Percentiles rank a stretch among this genome's conserved stretches.
Evolutionary conservation across 1,140 invertebrate species (phyloP).

Genomic region (Catajapyx aquilonaris): DNA sequence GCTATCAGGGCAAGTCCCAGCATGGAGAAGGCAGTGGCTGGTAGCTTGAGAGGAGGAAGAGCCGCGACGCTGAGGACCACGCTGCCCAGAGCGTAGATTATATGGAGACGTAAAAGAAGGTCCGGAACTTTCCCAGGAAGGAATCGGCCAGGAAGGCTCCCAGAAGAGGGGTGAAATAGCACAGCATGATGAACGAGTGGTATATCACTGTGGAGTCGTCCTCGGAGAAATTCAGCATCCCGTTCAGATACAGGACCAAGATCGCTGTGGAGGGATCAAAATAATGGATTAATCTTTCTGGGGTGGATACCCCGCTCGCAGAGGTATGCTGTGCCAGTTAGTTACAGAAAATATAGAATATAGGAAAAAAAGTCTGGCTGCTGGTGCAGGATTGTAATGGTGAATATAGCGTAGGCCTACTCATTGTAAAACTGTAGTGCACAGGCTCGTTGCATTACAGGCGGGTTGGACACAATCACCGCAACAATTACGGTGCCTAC

Average conservation of each 20-base stretch:
- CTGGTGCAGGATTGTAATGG: too few relatives aligned
- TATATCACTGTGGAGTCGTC: constrained; percentile 54
- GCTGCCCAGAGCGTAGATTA: constrained; percentile 64
- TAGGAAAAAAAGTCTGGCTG: too few relatives aligned
- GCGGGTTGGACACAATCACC: too few relatives aligned
- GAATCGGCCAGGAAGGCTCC: constrained; percentile 78
- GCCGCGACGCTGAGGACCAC: constrained; percentile 49
- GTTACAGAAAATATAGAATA: too few relatives aligned
- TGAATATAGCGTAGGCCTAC: too few relatives aligned
- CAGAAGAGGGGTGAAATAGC: constrained; percentile 66
- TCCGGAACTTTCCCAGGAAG: constrained; percentile 65
- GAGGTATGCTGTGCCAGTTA: too few relatives aligned
- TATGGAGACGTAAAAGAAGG: constrained; percentile 73
- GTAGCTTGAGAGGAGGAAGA: constrained; percentile 27
- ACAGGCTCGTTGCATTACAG: too few relatives aligned
- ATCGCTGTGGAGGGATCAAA: constrained; percentile 40
- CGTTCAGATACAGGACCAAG: constrained; percentile 51
- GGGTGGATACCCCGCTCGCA: too few relatives aligned
- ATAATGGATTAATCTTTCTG: too few relatives aligned
- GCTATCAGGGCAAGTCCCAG: constrained; percentile 67
- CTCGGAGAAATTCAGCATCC: constrained; percentile 38
- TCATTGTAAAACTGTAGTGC: too few relatives aligned
- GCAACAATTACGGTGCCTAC: too few relatives aligned
- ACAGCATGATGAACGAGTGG: constrained; percentile 61
- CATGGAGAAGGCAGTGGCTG: constrained; percentile 48